Conservation (phyloP, 1,140 invertebrate genomes). For the Lineus longissimus region DNA sequence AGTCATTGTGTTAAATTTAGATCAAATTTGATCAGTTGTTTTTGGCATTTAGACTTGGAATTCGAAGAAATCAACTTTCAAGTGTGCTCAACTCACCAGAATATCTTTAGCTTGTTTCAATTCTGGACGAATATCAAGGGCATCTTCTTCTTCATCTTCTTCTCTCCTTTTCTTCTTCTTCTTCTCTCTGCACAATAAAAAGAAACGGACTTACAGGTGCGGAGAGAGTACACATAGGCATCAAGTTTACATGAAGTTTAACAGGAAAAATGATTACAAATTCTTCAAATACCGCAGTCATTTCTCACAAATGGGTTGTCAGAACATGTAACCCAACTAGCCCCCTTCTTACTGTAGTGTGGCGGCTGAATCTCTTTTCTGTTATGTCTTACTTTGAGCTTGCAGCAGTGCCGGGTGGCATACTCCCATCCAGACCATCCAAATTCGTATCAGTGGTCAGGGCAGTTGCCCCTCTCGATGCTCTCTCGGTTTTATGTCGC, state of each 20-base stretch:
- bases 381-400: not conserved
- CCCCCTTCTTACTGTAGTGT: no score
- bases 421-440: slow-evolving; percentile 1
- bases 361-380: no score
- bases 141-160: slow-evolving; percentile 31
- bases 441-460: not conserved
- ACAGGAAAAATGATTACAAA: no score
- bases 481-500: not conserved
- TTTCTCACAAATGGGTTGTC: no score
- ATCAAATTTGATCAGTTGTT: no score
- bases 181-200: slow-evolving; percentile 4
- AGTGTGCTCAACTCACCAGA: slow-evolving; percentile 25
- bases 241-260: no score
- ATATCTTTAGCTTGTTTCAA: slow-evolving; percentile 34
- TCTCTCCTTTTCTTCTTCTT: slow-evolving; percentile 16
- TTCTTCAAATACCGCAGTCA: no score
- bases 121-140: slow-evolving; percentile 38
- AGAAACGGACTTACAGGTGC: not conserved
- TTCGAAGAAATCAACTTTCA: no score
- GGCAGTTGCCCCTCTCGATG: not conserved
- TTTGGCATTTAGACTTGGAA: no score
- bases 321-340: no score
- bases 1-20: no score
- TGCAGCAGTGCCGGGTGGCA: not conserved
- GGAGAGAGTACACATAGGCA: not conserved